A percentile compares a stretch with the other conserved stretches of the same genome.
Conservation (phyloP, 2,888 invertebrate genomes). For the Pomacea canaliculata region DNA sequence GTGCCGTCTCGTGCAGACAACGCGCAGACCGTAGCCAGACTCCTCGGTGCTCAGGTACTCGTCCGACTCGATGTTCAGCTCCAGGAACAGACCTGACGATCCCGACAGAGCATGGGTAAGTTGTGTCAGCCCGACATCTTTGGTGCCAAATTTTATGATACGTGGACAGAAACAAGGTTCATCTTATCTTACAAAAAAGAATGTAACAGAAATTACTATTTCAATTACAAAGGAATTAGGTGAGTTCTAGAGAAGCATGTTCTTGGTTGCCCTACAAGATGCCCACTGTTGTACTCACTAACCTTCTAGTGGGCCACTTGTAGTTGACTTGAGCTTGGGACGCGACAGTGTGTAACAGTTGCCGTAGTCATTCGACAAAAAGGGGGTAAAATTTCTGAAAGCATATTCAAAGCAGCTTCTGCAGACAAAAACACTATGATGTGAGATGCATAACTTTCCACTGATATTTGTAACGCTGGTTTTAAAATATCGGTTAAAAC, state of each 20-base stretch:
- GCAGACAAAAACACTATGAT: too few relatives aligned
- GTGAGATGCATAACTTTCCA: too few relatives aligned
- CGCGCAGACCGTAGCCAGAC: conserved; percentile 42
- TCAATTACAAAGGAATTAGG: background rate
- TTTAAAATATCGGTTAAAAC: too few relatives aligned
- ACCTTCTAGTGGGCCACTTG: conserved; percentile 33
- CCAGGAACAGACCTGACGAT: conserved; percentile 37
- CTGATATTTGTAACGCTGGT: too few relatives aligned
- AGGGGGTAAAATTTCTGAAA: conserved; percentile 28
- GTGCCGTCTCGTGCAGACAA: conserved; percentile 45
- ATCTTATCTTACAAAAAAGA: too few relatives aligned
- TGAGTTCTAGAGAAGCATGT: background rate
- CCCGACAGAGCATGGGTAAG: too few relatives aligned
- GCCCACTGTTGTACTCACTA: background rate
- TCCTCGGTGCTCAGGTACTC: conserved; percentile 42
- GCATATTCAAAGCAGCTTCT: background rate
- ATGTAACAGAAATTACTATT: too few relatives aligned
- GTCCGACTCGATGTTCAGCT: conserved; percentile 40
- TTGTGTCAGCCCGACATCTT: background rate
- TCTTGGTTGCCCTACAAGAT: background rate
- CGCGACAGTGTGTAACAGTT: conserved; percentile 37
- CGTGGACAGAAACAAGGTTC: too few relatives aligned
- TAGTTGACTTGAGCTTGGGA: conserved; percentile 28
- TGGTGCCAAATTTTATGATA: too few relatives aligned
- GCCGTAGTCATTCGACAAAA: conserved; percentile 31